Percentiles rank a stretch among this genome's conserved stretches.
Conservation (phyloP, 2,888 invertebrate species). For the Eristalis tenax region DNA sequence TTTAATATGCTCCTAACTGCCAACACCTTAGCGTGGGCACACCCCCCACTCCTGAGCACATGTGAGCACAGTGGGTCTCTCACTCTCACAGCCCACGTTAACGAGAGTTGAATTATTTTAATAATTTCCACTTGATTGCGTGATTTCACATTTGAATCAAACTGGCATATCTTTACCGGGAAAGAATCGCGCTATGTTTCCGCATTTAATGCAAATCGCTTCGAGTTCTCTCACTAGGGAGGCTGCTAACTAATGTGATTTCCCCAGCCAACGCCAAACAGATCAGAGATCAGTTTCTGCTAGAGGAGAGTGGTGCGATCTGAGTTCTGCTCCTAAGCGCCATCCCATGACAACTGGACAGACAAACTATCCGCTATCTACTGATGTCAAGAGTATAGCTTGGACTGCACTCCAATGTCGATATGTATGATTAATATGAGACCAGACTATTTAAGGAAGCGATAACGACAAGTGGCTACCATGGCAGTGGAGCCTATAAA, state of each 20-base stretch:
- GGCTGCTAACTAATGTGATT: conserved; percentile 23
- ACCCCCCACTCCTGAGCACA: background rate
- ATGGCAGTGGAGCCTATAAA: conserved; percentile 35
- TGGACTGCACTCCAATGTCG: conserved; percentile 27
- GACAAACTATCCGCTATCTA: conserved; percentile 57
- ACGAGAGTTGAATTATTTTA: conserved; percentile 65
- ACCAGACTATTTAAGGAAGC: conserved; percentile 67
- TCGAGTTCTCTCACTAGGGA: conserved; percentile 61
- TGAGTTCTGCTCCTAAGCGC: conserved; percentile 42
- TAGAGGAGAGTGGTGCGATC: background rate
- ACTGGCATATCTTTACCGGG: conserved; percentile 60
- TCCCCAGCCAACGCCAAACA: conserved; percentile 34
- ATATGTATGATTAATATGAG: conserved; percentile 57
- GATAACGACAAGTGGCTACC: conserved; percentile 57
- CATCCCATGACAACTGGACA: conserved; percentile 65
- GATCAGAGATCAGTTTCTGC: conserved; percentile 41
- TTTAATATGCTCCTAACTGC: background rate
- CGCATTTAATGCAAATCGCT: conserved; percentile 67
- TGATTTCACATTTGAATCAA: conserved; percentile 67
- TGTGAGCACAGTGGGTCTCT: too few relatives aligned
- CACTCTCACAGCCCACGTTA: conserved; percentile 22
- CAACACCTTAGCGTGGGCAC: background rate
- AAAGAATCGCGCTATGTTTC: conserved; percentile 69
- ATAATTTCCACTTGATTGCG: conserved; percentile 72
- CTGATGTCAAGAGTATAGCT: background rate